Evolutionary conservation across 2,113 vertebrate species (phyloP).

Genomic region (Neodon shergylaensis): DNA sequence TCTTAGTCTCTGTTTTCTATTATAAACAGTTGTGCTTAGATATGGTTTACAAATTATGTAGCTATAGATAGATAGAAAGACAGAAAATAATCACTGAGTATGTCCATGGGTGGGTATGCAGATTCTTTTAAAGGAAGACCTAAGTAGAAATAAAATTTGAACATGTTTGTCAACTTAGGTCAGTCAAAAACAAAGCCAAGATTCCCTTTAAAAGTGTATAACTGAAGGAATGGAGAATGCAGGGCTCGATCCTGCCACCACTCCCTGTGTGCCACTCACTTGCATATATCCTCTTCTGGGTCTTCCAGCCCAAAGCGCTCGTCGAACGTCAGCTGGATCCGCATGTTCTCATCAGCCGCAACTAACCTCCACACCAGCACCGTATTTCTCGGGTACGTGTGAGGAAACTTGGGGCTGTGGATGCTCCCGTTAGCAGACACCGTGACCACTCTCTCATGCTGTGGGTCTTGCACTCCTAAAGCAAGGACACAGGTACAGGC

Average conservation of each 20-base stretch:
- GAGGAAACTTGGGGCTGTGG: constrained; percentile 96
- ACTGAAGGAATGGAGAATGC: background rate
- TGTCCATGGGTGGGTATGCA: background rate
- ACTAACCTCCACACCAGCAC: constrained; percentile 94
- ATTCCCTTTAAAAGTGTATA: background rate
- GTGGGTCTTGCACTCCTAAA: constrained; percentile 95
- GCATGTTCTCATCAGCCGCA: constrained; percentile 89
- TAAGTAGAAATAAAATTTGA: background rate
- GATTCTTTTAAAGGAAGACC: background rate
- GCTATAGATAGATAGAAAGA: background rate
- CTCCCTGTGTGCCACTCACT: constrained; percentile 89
- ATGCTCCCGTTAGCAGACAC: constrained; percentile 94
- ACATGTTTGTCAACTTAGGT: background rate
- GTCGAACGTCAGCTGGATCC: constrained; percentile 97
- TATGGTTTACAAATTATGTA: background rate
- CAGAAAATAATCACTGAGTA: background rate
- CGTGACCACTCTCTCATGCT: constrained; percentile 95
- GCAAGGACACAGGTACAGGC: constrained; percentile 74
- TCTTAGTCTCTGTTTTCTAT: constrained; percentile 10
- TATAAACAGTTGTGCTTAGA: background rate
- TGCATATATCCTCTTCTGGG: constrained; percentile 97
- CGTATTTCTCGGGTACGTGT: constrained; percentile 93
- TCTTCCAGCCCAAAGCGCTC: constrained; percentile 97
- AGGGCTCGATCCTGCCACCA: background rate
- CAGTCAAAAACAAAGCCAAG: background rate